Evolutionary conservation across 2,797 vertebrate genomes (phyloP).

Genomic region (Varecia variegata): DNA sequence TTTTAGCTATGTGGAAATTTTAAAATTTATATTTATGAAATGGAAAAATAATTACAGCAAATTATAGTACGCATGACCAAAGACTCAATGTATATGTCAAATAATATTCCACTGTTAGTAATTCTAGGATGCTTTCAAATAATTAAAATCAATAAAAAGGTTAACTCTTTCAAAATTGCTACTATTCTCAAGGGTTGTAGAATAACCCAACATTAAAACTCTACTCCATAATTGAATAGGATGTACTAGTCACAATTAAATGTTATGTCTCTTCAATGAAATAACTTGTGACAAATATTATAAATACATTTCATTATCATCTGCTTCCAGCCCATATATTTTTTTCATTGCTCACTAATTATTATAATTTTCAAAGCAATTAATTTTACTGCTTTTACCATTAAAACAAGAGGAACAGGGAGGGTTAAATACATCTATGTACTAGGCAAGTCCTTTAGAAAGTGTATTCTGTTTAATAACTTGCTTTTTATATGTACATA

Average conservation of each 20-base stretch:
- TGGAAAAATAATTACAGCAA: neutral
- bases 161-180: neutral
- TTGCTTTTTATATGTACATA: neutral
- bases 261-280: neutral
- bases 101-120: neutral
- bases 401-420: neutral
- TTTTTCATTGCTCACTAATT: neutral
- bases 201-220: neutral
- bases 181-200: neutral
- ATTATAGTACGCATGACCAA: neutral
- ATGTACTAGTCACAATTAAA: neutral
- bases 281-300: neutral
- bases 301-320: neutral
- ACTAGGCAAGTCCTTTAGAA: neutral
- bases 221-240: neutral
- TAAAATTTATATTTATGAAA: neutral
- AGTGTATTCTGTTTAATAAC: neutral
- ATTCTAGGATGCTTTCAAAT: neutral
- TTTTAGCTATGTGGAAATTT: neutral
- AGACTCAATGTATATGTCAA: neutral
- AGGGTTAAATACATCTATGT: neutral
- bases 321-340: neutral
- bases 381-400: neutral
- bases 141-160: neutral
- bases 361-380: slow-evolving; percentile 31